Percentiles rank a stretch among this genome's conserved stretches.
These are phyloP conservation scores for Tetragonula clypearis DNA, from an alignment of 1,140 invertebrate species.

Conservation along the genomic window DNA sequence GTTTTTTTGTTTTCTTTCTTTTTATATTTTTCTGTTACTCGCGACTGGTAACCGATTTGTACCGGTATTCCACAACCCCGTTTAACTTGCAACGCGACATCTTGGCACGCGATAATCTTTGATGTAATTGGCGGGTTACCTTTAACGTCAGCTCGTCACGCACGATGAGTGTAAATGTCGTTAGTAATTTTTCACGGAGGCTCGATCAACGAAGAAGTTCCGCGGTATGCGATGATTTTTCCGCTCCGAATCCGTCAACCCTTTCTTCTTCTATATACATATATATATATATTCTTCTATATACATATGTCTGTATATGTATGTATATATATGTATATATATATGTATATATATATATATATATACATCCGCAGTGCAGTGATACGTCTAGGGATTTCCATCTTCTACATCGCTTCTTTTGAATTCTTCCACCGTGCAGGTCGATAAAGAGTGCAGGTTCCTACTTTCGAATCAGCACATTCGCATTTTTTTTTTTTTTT, in stretches of 20 bases:
- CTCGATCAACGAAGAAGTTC: not conserved
- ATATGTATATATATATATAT: too few species aligned
- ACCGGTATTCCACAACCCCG: not conserved
- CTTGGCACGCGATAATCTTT: conserved; percentile 14
- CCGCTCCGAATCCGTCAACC: conserved; percentile 36
- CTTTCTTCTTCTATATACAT: conserved; percentile 31
- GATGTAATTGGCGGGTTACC: not conserved
- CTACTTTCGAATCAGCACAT: not conserved
- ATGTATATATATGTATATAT: conserved; percentile 11
- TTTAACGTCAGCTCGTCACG: not conserved
- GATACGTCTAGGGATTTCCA: conserved; percentile 43
- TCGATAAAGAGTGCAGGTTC: conserved; percentile 12
- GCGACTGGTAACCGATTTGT: not conserved
- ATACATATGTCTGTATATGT: not conserved
- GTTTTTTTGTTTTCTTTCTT: too few species aligned
- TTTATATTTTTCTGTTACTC: too few species aligned
- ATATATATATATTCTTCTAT: not conserved
- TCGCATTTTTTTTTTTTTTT: not conserved
- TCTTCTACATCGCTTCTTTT: conserved; percentile 36
- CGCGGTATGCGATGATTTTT: conserved; percentile 24
- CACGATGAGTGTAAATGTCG: conserved; percentile 15
- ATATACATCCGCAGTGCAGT: conserved; percentile 47
- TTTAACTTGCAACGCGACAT: conserved; percentile 14
- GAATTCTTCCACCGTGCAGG: conserved; percentile 19
- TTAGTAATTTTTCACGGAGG: conserved; percentile 9